Conservation (phyloP, 2,797 vertebrate species). For the Toxotes lorentzi region DNA sequence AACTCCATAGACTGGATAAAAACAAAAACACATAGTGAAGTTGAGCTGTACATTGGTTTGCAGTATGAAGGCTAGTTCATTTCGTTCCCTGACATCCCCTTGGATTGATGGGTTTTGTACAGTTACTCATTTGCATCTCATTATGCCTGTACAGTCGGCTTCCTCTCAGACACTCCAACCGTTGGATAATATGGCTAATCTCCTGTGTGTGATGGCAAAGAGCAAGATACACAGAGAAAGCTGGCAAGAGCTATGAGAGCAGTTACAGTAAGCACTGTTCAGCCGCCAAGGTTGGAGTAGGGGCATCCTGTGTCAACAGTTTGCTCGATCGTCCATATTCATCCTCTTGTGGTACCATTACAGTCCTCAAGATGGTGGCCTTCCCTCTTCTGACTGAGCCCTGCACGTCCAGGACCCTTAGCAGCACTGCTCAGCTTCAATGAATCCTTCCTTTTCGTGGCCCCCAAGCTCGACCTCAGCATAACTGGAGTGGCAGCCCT, state of each 20-base stretch:
- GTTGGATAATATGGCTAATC: conserved; percentile 50
- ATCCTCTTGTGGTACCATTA: conserved; percentile 37
- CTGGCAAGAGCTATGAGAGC: conserved; percentile 64
- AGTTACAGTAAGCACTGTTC: conserved; percentile 73
- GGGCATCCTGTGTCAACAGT: conserved; percentile 44
- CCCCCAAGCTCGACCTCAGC: conserved; percentile 91
- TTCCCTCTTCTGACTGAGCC: conserved; percentile 43
- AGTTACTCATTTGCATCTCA: conserved; percentile 51
- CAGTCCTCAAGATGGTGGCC: conserved; percentile 59
- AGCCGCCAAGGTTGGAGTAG: conserved; percentile 59
- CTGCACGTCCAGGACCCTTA: conserved; percentile 71
- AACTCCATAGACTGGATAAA: conserved; percentile 52
- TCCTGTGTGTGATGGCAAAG: conserved; percentile 61
- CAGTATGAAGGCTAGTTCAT: conserved; percentile 80
- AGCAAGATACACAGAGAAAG: conserved; percentile 70
- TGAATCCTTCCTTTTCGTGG: conserved; percentile 94
- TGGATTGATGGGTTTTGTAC: conserved; percentile 55
- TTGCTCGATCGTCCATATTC: conserved; percentile 43
- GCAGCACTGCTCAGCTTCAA: conserved; percentile 94
- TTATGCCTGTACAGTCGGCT: conserved; percentile 44
- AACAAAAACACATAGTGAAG: conserved; percentile 65
- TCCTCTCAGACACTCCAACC: conserved; percentile 56
- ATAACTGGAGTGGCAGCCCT: conserved; percentile 87
- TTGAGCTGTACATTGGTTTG: conserved; percentile 81
- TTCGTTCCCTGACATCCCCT: conserved; percentile 71